Conservation (phyloP, 2,113 vertebrate species). For the Takifugu bimaculatus region DNA sequence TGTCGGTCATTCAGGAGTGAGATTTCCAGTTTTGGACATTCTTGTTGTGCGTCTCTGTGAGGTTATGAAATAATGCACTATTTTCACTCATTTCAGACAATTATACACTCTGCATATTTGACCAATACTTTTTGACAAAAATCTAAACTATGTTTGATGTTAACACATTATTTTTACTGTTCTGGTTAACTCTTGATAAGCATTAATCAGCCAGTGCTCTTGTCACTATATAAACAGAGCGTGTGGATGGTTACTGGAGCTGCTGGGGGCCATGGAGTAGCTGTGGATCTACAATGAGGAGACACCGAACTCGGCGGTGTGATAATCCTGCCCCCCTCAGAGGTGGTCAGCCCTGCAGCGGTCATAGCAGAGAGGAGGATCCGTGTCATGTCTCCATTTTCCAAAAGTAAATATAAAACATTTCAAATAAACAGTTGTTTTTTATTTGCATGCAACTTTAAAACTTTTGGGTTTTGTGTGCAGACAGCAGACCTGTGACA, state of each 20-base stretch:
- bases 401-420: background rate
- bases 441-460: no score
- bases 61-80: no score
- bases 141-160: no score
- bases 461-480: background rate
- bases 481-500: slow-evolving; percentile 85
- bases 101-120: no score
- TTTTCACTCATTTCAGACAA: no score
- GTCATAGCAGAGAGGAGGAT: slow-evolving; percentile 69
- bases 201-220: no score
- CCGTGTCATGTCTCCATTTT: slow-evolving; percentile 70
- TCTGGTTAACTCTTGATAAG: no score
- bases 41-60: no score
- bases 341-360: slow-evolving; percentile 78
- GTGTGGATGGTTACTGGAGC: slow-evolving; percentile 84
- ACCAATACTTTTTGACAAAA: no score
- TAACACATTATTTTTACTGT: no score
- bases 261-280: slow-evolving; percentile 88
- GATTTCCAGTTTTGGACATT: no score
- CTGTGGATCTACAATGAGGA: slow-evolving; percentile 76
- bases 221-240: slow-evolving; percentile 62
- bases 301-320: slow-evolving; percentile 75
- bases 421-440: background rate
- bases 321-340: slow-evolving; percentile 78
- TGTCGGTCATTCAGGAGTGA: no score